These are phyloP conservation scores for Slavum lentiscoides DNA, from an alignment of 2,888 invertebrate species.

Conservation along the genomic window DNA sequence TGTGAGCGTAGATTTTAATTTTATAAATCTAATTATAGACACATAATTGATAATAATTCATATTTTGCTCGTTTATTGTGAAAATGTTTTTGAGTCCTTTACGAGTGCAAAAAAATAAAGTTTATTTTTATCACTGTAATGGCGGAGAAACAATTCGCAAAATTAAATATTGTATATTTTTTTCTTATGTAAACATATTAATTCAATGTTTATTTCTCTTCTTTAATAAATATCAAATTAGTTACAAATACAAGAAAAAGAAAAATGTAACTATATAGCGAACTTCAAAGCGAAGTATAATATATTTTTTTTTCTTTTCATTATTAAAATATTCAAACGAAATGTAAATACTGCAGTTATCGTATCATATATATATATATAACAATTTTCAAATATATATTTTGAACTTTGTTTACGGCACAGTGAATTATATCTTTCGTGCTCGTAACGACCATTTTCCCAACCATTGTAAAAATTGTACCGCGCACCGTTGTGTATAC, in stretches of 20 bases:
- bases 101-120: no score
- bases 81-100: no score
- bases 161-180: not conserved
- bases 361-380: not conserved
- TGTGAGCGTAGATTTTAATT: no score
- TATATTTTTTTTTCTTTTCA: not conserved
- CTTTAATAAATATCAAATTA: slow-evolving; percentile 48
- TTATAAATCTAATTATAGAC: no score
- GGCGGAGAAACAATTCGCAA: not conserved
- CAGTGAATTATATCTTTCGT: not conserved
- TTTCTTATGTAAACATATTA: slow-evolving; percentile 25
- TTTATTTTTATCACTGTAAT: no score
- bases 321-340: slow-evolving; percentile 8
- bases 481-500: no score
- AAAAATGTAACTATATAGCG: not conserved
- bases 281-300: slow-evolving; percentile 28
- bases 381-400: not conserved
- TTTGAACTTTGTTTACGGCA: not conserved
- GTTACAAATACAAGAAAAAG: not conserved
- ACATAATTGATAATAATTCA: no score
- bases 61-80: no score
- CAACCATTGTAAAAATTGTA: not conserved
- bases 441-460: not conserved
- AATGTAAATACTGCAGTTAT: slow-evolving; percentile 12
- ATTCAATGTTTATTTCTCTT: slow-evolving; percentile 15